A percentile compares a stretch with the other conserved stretches of the same genome.
phyloP scores from a whole-genome alignment of 2,113 vertebrate genomes.

The Tinamus guttatus region DNA sequence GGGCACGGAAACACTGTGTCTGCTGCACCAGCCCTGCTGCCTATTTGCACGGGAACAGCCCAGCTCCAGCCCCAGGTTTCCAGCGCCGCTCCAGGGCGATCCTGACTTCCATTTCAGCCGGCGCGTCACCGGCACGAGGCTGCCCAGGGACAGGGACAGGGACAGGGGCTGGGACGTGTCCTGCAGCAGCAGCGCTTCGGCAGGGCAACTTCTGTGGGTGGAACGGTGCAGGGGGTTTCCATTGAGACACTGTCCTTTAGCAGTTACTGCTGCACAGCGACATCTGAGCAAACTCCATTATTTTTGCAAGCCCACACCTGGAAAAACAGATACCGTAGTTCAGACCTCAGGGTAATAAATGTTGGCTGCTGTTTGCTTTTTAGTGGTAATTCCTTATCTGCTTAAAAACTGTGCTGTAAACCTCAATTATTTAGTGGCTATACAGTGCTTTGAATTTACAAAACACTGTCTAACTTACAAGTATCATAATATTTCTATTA shows the following conservation, averaged over 20 bases:
- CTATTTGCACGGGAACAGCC: neutral
- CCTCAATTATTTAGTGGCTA: constrained; percentile 13
- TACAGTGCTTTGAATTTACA: neutral
- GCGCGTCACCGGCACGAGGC: rapidly evolving
- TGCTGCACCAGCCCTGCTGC: neutral
- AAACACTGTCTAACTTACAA: neutral
- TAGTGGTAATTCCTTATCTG: constrained; percentile 13
- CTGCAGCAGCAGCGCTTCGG: neutral
- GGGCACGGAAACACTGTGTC: too few species aligned
- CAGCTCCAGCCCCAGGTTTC: neutral
- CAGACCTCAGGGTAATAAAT: neutral
- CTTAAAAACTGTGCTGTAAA: neutral
- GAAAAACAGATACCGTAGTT: neutral
- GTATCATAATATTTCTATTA: neutral
- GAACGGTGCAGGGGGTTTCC: neutral
- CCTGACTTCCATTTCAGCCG: neutral
- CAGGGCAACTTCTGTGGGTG: neutral
- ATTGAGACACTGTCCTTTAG: constrained; percentile 7
- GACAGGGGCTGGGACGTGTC: neutral
- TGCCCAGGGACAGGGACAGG: rapidly evolving
- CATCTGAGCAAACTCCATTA: neutral
- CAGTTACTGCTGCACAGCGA: neutral
- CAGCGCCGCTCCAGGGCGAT: neutral
- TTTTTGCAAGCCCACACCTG: constrained; percentile 17
- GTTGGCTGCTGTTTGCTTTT: neutral